phyloP scores from a whole-genome alignment of 2,113 vertebrate genomes.

The Scartelaos histophorus region DNA sequence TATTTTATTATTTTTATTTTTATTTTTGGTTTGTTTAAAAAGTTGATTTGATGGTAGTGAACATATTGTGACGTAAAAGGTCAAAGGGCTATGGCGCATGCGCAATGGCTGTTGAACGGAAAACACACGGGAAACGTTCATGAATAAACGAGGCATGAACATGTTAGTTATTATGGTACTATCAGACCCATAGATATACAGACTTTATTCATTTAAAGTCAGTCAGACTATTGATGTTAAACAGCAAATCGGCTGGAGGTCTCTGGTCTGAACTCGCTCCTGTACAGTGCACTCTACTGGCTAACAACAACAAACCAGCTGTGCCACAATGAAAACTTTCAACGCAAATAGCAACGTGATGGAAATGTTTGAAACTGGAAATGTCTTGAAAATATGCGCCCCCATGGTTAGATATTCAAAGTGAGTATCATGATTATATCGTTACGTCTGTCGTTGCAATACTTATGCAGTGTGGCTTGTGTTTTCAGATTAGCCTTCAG shows the following conservation, averaged over 20 bases:
- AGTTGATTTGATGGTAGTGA: too few species aligned
- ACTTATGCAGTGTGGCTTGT: background rate
- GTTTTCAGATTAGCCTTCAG: conserved; percentile 88
- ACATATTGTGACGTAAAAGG: conserved; percentile 29
- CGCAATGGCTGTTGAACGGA: background rate
- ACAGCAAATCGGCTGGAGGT: background rate
- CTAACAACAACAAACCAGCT: conserved; percentile 11
- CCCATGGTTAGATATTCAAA: conserved; percentile 99
- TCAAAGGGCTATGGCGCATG: conserved; percentile 23
- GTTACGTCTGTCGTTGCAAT: background rate
- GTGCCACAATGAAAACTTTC: conserved; percentile 50
- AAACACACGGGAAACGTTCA: background rate
- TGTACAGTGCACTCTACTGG: background rate
- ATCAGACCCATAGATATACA: background rate
- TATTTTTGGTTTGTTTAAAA: too few species aligned
- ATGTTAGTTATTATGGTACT: background rate
- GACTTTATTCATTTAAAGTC: background rate
- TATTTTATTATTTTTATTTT: too few species aligned
- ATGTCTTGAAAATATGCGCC: conserved; percentile 88
- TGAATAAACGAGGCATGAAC: background rate
- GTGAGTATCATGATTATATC: conserved; percentile 75
- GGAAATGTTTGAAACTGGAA: conserved; percentile 87
- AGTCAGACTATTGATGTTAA: background rate
- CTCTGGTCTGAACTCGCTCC: background rate
- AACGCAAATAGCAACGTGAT: conserved; percentile 60